Conservation (phyloP, 2,888 invertebrate species). For the Cryptocephalus moraei region DNA sequence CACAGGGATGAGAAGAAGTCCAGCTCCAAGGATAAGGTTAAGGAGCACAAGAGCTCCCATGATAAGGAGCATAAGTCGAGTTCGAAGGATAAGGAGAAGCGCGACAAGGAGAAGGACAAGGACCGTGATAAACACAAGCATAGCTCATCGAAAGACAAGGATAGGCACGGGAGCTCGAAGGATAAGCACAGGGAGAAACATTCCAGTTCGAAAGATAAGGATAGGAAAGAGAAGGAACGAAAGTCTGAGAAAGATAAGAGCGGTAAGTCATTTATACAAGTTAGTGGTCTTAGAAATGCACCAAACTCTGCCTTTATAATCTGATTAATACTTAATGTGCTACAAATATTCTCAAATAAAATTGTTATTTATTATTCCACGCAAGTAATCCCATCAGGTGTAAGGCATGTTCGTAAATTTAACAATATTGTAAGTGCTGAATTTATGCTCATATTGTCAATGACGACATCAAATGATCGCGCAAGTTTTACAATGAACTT, state of each 20-base stretch:
- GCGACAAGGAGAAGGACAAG: constrained; percentile 36
- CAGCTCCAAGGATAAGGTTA: constrained; percentile 34
- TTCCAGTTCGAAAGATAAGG: constrained; percentile 45
- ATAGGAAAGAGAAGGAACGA: constrained; percentile 41
- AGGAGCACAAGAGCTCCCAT: constrained; percentile 26
- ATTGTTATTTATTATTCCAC: no score
- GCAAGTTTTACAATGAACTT: no score
- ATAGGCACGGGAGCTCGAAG: constrained; percentile 29
- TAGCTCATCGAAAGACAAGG: constrained; percentile 28
- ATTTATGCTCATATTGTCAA: no score
- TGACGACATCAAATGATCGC: no score
- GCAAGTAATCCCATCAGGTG: no score
- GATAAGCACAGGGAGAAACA: constrained; percentile 25
- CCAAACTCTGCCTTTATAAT: no score
- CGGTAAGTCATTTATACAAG: no score
- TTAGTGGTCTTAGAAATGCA: no score
- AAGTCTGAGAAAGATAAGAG: constrained; percentile 21
- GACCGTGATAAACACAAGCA: constrained; percentile 28
- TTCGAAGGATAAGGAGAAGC: constrained; percentile 29
- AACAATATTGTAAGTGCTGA: no score
- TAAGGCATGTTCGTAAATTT: no score
- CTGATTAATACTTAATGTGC: no score
- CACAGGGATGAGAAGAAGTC: constrained; percentile 30
- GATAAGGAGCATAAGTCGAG: constrained; percentile 29
- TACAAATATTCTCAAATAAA: no score